Evolutionary conservation across 2,888 invertebrate genomes (phyloP).

Genomic region (Hyles lineata): DNA sequence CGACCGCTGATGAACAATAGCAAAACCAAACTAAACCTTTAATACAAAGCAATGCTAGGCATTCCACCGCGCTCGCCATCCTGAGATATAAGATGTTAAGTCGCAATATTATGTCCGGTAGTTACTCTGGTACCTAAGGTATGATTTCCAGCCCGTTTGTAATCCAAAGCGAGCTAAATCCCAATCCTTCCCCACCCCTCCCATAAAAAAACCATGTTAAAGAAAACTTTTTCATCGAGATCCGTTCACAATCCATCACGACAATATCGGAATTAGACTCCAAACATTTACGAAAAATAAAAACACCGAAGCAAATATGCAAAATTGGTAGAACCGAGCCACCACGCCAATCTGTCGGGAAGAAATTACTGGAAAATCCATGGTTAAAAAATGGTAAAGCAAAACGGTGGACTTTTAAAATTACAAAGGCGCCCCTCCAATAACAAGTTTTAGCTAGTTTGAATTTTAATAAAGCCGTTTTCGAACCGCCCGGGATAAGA

Average conservation of each 20-base stretch:
- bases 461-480: conserved; percentile 62
- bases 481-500: conserved; percentile 32
- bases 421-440: conserved; percentile 49
- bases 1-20: no score
- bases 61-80: no score
- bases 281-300: conserved; percentile 1
- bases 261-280: conserved; percentile 1
- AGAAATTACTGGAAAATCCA: conserved; percentile 28
- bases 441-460: conserved; percentile 56
- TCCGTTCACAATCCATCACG: conserved; percentile 5
- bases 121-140: no score
- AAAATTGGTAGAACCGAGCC: neutral
- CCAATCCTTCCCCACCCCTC: no score
- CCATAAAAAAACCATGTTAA: neutral
- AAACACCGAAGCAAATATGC: neutral
- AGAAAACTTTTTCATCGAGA: neutral
- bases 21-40: no score
- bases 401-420: conserved; percentile 43
- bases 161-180: no score
- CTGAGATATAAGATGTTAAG: no score
- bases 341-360: neutral
- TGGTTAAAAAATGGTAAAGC: conserved; percentile 32
- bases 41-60: no score
- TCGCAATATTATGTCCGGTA: no score
- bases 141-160: no score